Evolutionary conservation across 2,888 invertebrate species (phyloP).

Genomic region (Taphrorychus bicolor): DNA sequence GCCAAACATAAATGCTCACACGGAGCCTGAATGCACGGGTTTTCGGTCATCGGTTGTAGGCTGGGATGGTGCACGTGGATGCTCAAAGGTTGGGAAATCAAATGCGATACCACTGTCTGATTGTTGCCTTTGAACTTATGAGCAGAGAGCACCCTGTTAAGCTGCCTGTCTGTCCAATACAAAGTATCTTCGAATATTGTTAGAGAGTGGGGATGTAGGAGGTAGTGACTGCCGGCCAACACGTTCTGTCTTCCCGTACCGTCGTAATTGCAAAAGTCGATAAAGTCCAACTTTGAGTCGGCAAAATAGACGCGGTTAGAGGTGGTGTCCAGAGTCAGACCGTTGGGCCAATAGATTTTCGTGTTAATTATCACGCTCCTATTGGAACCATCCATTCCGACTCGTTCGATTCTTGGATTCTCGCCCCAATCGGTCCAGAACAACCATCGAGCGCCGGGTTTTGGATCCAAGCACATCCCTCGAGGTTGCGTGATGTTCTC

Average conservation of each 20-base stretch:
- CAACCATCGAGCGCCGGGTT: slow-evolving; percentile 81
- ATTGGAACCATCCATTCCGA: slow-evolving; percentile 94
- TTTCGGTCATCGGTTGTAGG: slow-evolving; percentile 80
- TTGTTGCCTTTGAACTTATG: slow-evolving; percentile 90
- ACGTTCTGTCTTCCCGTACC: slow-evolving; percentile 91
- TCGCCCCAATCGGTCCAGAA: slow-evolving; percentile 99
- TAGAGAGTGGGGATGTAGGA: slow-evolving; percentile 94
- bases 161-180: slow-evolving; percentile 95
- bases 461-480: slow-evolving; percentile 96
- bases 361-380: slow-evolving; percentile 86
- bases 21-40: slow-evolving; percentile 76
- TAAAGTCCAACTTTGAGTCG: slow-evolving; percentile 96
- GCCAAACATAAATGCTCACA: slow-evolving; percentile 94
- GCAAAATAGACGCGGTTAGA: slow-evolving; percentile 95
- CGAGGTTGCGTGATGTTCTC: slow-evolving; percentile 96
- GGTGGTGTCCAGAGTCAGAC: slow-evolving; percentile 93
- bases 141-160: slow-evolving; percentile 88
- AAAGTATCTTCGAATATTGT: slow-evolving; percentile 95
- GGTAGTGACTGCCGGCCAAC: slow-evolving; percentile 85
- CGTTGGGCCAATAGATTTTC: slow-evolving; percentile 98
- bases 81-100: slow-evolving; percentile 93
- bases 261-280: slow-evolving; percentile 97
- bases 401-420: slow-evolving; percentile 93
- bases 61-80: slow-evolving; percentile 96
- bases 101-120: slow-evolving; percentile 91